Conservation (phyloP, 2,888 invertebrate genomes). For the Synanthedon andrenaeformis region DNA sequence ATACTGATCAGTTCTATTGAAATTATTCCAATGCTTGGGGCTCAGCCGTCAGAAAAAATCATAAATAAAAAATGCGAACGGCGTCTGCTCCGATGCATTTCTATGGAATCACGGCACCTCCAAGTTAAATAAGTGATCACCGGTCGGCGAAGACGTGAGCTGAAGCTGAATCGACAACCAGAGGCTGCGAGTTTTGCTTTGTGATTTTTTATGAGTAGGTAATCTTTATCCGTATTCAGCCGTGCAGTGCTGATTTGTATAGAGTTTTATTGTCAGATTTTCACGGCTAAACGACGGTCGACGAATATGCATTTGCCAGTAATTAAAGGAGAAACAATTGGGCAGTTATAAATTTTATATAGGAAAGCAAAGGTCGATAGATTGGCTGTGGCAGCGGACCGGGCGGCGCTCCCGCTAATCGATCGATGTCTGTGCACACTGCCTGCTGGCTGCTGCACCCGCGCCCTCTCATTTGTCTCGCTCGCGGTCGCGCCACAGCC, state of each 20-base stretch:
- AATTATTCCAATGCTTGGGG: slow-evolving; percentile 56
- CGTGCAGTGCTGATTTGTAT: background rate
- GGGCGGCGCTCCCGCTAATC: slow-evolving; percentile 53
- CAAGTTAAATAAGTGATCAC: slow-evolving; percentile 68
- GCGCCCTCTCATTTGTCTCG: slow-evolving; percentile 45
- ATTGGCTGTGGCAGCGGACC: slow-evolving; percentile 40
- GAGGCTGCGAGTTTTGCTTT: slow-evolving; percentile 23
- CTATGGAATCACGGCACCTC: slow-evolving; percentile 58
- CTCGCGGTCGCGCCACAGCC: slow-evolving; percentile 29
- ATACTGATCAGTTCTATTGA: slow-evolving; percentile 52
- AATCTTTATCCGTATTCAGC: background rate
- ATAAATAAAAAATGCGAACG: slow-evolving; percentile 57
- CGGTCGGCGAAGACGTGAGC: slow-evolving; percentile 48
- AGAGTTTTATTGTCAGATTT: background rate
- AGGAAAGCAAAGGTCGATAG: slow-evolving; percentile 51
- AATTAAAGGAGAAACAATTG: slow-evolving; percentile 34
- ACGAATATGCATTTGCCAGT: slow-evolving; percentile 15
- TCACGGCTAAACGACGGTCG: background rate
- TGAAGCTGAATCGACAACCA: slow-evolving; percentile 34
- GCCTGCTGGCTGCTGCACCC: slow-evolving; percentile 40
- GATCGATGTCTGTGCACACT: slow-evolving; percentile 62
- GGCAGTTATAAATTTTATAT: slow-evolving; percentile 44
- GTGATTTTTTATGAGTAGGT: slow-evolving; percentile 2
- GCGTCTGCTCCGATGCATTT: slow-evolving; percentile 48
- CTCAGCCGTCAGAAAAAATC: slow-evolving; percentile 40